These are phyloP conservation scores for Dichetophora obliterata DNA, from an alignment of 2,888 invertebrate species.

Conservation along the genomic window DNA sequence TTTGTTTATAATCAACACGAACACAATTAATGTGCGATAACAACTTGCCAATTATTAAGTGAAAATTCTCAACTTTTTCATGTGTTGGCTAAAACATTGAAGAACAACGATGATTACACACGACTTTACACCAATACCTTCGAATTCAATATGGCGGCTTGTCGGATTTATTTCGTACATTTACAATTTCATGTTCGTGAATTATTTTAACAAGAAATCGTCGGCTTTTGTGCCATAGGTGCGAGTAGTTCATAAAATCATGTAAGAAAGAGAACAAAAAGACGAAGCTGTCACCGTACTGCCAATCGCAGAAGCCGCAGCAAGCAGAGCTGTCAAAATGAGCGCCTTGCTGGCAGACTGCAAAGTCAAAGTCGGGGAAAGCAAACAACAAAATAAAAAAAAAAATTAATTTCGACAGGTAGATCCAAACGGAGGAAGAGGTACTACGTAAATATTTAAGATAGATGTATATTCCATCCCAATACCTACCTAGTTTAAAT, in stretches of 20 bases:
- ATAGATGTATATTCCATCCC: no score
- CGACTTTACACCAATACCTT: conserved; percentile 49
- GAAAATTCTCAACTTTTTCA: conserved; percentile 1
- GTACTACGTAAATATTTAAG: no score
- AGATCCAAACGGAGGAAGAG: background rate
- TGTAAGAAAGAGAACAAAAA: conserved; percentile 31
- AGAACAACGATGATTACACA: conserved; percentile 39
- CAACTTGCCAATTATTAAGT: background rate
- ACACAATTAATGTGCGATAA: background rate
- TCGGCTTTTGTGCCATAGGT: background rate
- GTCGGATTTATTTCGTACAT: conserved; percentile 3
- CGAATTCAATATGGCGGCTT: conserved; percentile 52
- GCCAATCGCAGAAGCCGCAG: conserved; percentile 12
- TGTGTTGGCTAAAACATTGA: conserved; percentile 25
- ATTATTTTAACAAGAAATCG: background rate
- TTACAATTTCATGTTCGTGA: conserved; percentile 9
- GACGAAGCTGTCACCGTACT: conserved; percentile 10
- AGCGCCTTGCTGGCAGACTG: conserved; percentile 45
- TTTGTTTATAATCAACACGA: no score
- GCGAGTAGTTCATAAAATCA: conserved; percentile 8
- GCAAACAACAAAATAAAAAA: background rate
- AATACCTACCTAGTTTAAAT: no score
- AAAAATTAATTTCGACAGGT: conserved; percentile 26
- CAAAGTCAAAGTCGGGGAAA: background rate
- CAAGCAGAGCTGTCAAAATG: conserved; percentile 43